Conservation (phyloP, 1,140 invertebrate species). For the Magallana angulata region DNA sequence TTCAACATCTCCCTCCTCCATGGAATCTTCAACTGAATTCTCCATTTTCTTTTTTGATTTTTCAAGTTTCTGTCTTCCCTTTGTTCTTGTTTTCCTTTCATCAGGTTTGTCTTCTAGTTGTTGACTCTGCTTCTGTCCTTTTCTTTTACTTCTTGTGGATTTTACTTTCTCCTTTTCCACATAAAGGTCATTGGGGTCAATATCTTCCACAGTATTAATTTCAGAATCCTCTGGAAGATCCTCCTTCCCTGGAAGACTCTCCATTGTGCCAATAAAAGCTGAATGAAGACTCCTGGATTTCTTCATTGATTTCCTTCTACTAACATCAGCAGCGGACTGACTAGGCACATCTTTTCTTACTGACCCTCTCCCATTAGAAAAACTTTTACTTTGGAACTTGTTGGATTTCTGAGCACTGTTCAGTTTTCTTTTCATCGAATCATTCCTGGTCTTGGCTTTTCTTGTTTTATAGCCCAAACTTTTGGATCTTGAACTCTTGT, state of each 20-base stretch:
- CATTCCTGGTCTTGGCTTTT: slow-evolving; percentile 16
- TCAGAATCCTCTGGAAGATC: neutral
- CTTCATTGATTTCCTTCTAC: neutral
- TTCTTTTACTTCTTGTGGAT: neutral
- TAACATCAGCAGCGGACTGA: neutral
- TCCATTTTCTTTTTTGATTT: neutral
- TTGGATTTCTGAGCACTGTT: neutral
- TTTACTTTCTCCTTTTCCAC: neutral
- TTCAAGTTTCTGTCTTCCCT: neutral
- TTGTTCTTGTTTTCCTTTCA: neutral
- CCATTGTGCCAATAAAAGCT: neutral
- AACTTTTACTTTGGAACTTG: neutral
- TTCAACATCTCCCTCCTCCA: slow-evolving; percentile 22
- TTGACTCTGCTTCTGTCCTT: neutral
- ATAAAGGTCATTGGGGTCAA: slow-evolving; percentile 19
- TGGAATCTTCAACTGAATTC: neutral
- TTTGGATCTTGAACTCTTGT: neutral
- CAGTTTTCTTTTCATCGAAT: slow-evolving; percentile 1
- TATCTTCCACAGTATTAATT: neutral
- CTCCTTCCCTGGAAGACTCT: neutral
- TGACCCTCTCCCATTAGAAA: neutral
- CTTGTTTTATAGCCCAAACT: neutral
- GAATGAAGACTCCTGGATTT: slow-evolving; percentile 8
- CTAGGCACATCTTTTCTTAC: neutral
- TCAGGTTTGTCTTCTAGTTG: neutral